Conservation (phyloP, 2,888 invertebrate species). For the Spialia ferax region DNA sequence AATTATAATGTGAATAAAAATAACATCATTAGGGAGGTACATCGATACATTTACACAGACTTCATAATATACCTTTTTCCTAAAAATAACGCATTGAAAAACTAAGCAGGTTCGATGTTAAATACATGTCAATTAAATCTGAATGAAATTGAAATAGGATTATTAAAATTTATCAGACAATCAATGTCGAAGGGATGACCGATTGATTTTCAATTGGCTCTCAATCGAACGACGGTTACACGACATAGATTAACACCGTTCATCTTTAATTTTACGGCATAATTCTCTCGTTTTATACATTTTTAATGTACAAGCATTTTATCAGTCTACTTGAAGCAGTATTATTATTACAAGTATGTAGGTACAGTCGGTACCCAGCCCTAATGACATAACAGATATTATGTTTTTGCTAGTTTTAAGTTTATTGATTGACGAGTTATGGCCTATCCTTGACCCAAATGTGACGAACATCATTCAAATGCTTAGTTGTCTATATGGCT, state of each 20-base stretch:
- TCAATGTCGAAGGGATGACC: slow-evolving; percentile 11
- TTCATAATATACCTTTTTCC: too few species aligned
- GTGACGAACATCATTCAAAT: slow-evolving; percentile 19
- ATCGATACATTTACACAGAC: neutral
- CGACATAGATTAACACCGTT: slow-evolving; percentile 16
- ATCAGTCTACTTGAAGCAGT: neutral
- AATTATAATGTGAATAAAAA: neutral
- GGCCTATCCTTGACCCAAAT: slow-evolving; percentile 28
- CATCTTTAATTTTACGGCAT: slow-evolving; percentile 27
- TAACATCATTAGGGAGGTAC: neutral
- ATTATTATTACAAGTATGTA: neutral
- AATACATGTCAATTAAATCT: neutral
- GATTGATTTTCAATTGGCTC: slow-evolving; percentile 24
- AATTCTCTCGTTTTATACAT: neutral
- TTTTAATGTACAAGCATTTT: neutral
- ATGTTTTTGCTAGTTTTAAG: slow-evolving; percentile 9
- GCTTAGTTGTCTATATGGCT: slow-evolving; percentile 8
- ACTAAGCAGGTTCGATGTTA: too few species aligned
- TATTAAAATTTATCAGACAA: slow-evolving; percentile 2
- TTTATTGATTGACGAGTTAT: slow-evolving; percentile 21
- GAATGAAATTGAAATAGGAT: slow-evolving; percentile 6
- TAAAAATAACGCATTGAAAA: too few species aligned
- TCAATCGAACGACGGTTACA: slow-evolving; percentile 3
- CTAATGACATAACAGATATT: slow-evolving; percentile 10
- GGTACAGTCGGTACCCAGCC: neutral